Base-by-base conservation (phyloP, 2,888 invertebrate species). In the Pristionchus japonicus region DNA sequence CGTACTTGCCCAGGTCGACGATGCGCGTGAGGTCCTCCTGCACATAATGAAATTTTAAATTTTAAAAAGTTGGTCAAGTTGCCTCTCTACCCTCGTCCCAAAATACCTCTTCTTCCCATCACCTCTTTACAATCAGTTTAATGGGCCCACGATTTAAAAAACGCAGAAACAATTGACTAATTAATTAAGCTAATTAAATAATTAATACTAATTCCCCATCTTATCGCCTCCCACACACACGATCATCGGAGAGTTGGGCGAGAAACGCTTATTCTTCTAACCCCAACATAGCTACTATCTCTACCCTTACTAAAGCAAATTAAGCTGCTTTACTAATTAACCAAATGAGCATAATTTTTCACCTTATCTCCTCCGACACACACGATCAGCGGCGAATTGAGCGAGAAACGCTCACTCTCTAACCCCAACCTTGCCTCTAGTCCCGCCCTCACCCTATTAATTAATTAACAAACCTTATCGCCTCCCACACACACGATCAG, bases 1-100 rank as follows among this genome's bases (percentile, higher is more conserved):
- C 91, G 83, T 89, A 89, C 82, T 91, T 92, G 64, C 91, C 89
- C 27, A 93, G 88, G 84, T 93, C 93, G 77, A 92, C 88, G 70
- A 93, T 88, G 37, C 92, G 89, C 64, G 92, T 89, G 80, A 93
- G 86, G 74, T 93, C 93, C n/a, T 90, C 90, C 57, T 61, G 85
- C 23, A n/a, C 23, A n/a, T n/a, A n/a, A n/a, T n/a, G n/a, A n/a
- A n/a, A n/a, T n/a, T n/a, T n/a, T n/a, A 43, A 43, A 43, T 43
- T 43, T 43, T 11, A 43, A 43, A n/a, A n/a, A n/a, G 7, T 11
- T 43, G 43, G 43, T 43, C 7, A 43, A 9, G 7, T 43, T 11
- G 43, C 43, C 7, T 43, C 43, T 43, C 43, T 43, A 7, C n/a
- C n/a, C 57, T 57, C 20, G 20, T 57, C 20, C 6, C 57, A 57